Evolutionary conservation across 2,888 invertebrate species (phyloP).

Genomic region (Scaeva pyrastri): DNA sequence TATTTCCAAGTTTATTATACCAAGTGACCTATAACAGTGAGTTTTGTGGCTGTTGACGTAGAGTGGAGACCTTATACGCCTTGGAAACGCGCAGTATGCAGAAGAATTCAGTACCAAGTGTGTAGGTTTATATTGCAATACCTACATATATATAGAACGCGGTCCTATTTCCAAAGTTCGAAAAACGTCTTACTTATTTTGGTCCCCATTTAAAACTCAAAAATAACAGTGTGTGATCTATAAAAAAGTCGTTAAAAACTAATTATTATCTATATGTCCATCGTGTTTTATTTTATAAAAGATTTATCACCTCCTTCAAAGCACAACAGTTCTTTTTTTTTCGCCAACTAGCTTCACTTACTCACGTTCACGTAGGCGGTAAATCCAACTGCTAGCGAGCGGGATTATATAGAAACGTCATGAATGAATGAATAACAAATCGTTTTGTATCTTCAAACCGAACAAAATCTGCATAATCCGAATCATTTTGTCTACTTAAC

Average conservation of each 20-base stretch:
- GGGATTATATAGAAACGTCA: constrained; percentile 38
- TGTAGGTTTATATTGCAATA: no score
- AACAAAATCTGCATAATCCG: constrained; percentile 57
- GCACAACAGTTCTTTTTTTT: background rate
- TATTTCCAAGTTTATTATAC: no score
- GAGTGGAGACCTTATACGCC: no score
- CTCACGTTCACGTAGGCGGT: constrained; percentile 44
- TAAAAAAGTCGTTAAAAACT: constrained; percentile 59
- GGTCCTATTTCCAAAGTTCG: no score
- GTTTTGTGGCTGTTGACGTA: no score
- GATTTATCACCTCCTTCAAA: constrained; percentile 20
- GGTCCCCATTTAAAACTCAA: background rate
- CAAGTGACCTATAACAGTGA: no score
- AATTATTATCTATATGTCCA: constrained; percentile 14
- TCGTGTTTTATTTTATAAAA: background rate
- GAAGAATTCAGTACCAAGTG: no score
- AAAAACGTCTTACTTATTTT: no score
- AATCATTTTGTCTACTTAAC: constrained; percentile 63
- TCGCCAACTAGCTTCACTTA: constrained; percentile 12
- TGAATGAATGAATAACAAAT: constrained; percentile 71
- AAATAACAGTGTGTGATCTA: background rate
- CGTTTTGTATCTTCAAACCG: constrained; percentile 35
- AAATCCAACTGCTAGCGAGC: constrained; percentile 37
- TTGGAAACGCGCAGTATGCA: no score
- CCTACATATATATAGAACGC: no score